Evolutionary conservation across 1,140 invertebrate genomes (phyloP).

Genomic region (Carcinoscorpius rotundicauda): DNA sequence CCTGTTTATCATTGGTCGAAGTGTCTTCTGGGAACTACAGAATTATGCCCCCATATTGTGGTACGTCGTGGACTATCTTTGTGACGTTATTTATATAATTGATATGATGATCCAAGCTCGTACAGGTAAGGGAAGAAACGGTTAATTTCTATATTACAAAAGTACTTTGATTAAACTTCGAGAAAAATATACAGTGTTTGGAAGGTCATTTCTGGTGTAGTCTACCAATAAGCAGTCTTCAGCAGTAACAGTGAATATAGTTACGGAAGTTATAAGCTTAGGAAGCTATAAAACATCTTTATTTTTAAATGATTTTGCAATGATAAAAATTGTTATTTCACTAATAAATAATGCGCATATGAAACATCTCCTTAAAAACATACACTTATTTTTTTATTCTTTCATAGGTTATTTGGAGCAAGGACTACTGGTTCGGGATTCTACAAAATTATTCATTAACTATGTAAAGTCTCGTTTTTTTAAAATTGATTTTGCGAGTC

Average conservation of each 20-base stretch:
- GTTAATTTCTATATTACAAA: background rate
- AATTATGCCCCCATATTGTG: conserved; percentile 57
- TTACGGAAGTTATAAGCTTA: too few species aligned
- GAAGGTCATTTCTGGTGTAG: too few species aligned
- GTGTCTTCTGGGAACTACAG: conserved; percentile 84
- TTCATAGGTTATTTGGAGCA: conserved; percentile 78
- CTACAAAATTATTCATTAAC: conserved; percentile 55
- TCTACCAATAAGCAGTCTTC: too few species aligned
- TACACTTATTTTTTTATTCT: background rate
- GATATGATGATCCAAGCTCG: conserved; percentile 76
- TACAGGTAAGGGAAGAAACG: conserved; percentile 53
- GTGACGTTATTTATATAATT: conserved; percentile 72
- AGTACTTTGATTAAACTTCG: too few species aligned
- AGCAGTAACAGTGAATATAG: too few species aligned
- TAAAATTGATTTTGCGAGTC: conserved; percentile 55
- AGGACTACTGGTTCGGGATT: conserved; percentile 75
- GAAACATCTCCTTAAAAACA: too few species aligned
- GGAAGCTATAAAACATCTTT: too few species aligned
- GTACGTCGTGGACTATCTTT: conserved; percentile 65
- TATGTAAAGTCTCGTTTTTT: conserved; percentile 55
- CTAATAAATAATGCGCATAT: background rate
- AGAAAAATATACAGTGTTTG: too few species aligned
- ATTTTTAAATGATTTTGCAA: too few species aligned
- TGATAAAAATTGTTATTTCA: background rate
- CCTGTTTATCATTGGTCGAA: conserved; percentile 74